Base-by-base conservation (phyloP, 2,113 vertebrate species). In the Rhabdornis inornatus region DNA sequence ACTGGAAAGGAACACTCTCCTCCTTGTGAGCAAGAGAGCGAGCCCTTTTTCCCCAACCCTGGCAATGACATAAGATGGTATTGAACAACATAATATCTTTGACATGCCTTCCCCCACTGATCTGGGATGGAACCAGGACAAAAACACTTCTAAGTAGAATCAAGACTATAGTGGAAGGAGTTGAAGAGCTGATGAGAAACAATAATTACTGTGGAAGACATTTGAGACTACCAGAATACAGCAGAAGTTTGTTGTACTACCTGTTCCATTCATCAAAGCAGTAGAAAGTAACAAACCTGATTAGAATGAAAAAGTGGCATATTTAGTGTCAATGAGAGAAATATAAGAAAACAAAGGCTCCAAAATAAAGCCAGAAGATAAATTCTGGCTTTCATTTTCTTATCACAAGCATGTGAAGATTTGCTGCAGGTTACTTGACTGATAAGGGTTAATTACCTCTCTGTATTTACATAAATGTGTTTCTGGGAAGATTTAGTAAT, bases 381-480 rank as follows among this genome's bases (percentile, higher is more conserved):
- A 56, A 49, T 50, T 82, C 16, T 53, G 24, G 18, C 19, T 78
- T 88, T 64, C 17, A 14, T 42, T 76, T 90, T 52, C 88, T 93
- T n/a, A 66, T 65, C 33, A 56, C n/a, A 72, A 72, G 5, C 5
- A 5, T 18, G 14, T 22, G 30, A 92, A 5, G 19, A 74, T 86
- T 86, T 83, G 30, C 16, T 79, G 65, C 30, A 30, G 8, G 19
- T 77, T 64, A 66, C 50, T 30, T 84, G 10, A 37, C 31, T 83
- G 42, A 74, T 83, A 72, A 72, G 39, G 45, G 78, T 89, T 93
- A 93, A 92, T 70, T 87, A 63, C 15, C 13, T 52, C n/a, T 40
- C 30, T 47, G 21, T 64, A 39, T 87, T 91, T 81, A 60, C 37
- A 42, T 40, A n/a, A 70, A 68, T 31, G 9, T 72, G 27, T 42